Evolutionary conservation across 2,797 vertebrate genomes (phyloP), one percentile per base, ranked within the genome.

Genomic region (Sebastes miniatus): DNA sequence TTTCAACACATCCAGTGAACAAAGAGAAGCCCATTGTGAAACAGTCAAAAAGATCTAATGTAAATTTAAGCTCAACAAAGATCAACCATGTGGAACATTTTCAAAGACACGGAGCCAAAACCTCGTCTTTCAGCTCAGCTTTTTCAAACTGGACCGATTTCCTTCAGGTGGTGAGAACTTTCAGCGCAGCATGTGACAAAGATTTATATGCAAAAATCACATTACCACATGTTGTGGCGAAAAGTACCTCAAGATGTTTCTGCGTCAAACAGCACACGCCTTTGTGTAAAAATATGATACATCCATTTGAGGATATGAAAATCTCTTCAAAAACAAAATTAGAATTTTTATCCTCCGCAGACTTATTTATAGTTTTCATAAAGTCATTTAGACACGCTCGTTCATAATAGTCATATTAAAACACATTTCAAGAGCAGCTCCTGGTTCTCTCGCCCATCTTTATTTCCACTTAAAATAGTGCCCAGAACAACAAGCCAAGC

Each of bases 211-310:
- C 31, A 84, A 50, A 83, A 85, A 87, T 85, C 52, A 36, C 59
- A 77, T 79, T 80, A 74, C 74, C 85, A 87, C 83, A 91, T 89
- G 81, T 78, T 88, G 85, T 47, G 80, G 69, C 75, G 67, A 84
- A 79, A 86, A 86, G 77, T 61, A 85, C 69, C 81, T 75, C 81
- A 83, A 81, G 69, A 86, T 87, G 77, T 84, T 71, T 62, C 31
- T 65, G 29, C 36, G 25, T 81, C 72, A 73, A 88, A 81, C 56
- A 81, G 68, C 66, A 83, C 62, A 85, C 50, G 36, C 76, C 76
- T 77, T 59, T 63, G 68, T 67, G 59, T 81, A 78, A 78, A 78
- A 86, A 86, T 34, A 56, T 47, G 59, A 70, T 2, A 72, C 59
- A 63, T 79, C 50, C 56, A 73, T 76, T 27, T 36, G 16, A 68